Evolutionary conservation across 2,113 vertebrate species (phyloP).

Genomic region (Lichenostomus cassidix): DNA sequence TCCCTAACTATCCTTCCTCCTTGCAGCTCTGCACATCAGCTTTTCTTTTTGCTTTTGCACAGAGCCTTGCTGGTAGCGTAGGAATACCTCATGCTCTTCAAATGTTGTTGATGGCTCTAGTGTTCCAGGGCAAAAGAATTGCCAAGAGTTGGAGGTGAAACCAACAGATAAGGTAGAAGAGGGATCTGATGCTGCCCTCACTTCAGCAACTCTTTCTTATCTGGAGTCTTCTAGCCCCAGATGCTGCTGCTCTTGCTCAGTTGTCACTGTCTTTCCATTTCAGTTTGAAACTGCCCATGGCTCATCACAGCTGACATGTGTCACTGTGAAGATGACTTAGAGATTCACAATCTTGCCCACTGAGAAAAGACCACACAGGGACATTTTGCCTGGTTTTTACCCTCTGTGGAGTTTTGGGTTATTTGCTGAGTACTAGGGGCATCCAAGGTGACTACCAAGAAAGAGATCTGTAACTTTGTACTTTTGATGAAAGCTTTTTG

Average conservation of each 20-base stretch:
- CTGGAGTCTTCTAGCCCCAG: neutral
- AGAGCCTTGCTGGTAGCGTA: neutral
- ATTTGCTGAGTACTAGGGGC: neutral
- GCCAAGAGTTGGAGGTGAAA: neutral
- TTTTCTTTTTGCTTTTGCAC: neutral
- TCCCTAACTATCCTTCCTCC: neutral
- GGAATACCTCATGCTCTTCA: neutral
- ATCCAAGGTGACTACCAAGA: neutral
- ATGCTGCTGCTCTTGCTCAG: neutral
- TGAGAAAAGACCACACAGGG: neutral
- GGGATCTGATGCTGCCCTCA: neutral
- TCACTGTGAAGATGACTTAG: neutral
- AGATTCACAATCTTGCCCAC: neutral
- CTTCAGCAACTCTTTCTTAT: neutral
- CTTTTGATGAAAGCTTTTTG: neutral
- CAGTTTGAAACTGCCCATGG: neutral
- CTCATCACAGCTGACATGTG: neutral
- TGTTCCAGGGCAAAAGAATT: neutral
- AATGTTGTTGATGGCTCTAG: neutral
- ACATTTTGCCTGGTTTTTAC: neutral
- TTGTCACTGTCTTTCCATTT: neutral
- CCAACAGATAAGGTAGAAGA: neutral
- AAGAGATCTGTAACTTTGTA: neutral
- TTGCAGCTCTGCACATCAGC: neutral
- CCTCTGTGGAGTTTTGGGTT: neutral